Base-by-base conservation (phyloP, 2,113 vertebrate species). In the Actenoides hombroni region DNA sequence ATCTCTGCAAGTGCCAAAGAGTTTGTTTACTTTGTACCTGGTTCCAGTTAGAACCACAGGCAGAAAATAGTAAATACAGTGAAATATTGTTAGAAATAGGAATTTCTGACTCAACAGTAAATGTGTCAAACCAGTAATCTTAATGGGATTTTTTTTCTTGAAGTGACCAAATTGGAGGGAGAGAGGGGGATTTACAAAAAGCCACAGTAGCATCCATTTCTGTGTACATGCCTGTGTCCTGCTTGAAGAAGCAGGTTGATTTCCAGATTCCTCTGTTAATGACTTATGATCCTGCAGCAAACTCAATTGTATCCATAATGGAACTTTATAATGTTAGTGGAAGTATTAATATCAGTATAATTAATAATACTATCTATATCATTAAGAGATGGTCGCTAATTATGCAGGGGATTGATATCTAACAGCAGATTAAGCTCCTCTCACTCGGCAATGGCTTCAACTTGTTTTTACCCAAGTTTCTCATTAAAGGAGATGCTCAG, bases 281-380 rank as follows among this genome's bases (percentile, higher is more conserved):
- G 73, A 73, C 60, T 84, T 89, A 74, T 75, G 91, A 82, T 95
- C 74, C 65, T 85, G 65, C 46, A 90, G 79, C 86, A 88, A 87
- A 70, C 83, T 64, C 78, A 78, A 49, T 93, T 93, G 74, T 90
- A 53, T 71, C 88, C 56, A 8, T 82, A 85, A 92, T 87, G 91
- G 78, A 81, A 67, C 59, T 59, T 70, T 60, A 48, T 35, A 49
- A 81, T 16, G 33, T 59, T 87, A 74, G 85, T 92, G 61, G 40
- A 82, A 60, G 56, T 57, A n/a, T 93, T 95, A 90, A 92, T 90
- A 93, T 57, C 46, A 29, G 46, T 83, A 48, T 83, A 82, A 96
- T 95, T 96, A 85, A 87, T 78, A 84, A 77, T n/a, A 57, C 85
- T 94, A 83, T 87, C 92, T 87, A 73, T 87, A 69, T 68, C 60